Conservation (phyloP, 2,113 vertebrate species). For the Leiothrix lutea region DNA sequence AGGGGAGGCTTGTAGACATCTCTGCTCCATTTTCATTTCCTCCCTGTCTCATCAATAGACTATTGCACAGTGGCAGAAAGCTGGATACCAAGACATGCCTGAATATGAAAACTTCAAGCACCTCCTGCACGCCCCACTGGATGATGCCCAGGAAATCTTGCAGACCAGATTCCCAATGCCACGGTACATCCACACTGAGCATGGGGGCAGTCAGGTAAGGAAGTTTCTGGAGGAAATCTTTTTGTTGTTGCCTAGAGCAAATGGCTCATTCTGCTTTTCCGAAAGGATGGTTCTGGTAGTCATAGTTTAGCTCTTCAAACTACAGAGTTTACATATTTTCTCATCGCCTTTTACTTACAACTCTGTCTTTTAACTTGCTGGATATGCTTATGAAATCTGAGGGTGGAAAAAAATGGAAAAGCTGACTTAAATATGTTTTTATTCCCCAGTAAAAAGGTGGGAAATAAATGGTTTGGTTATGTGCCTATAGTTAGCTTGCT, state of each 20-base stretch:
- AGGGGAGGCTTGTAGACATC: neutral
- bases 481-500: neutral
- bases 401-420: neutral
- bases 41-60: conserved; percentile 73
- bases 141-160: conserved; percentile 94
- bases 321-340: neutral
- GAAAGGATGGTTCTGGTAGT: neutral
- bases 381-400: neutral
- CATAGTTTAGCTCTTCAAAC: neutral
- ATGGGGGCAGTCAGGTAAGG: conserved; percentile 85
- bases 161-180: conserved; percentile 96
- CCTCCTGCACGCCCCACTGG: conserved; percentile 91
- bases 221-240: neutral
- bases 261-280: neutral
- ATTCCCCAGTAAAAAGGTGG: neutral
- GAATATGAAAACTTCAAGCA: conserved; percentile 98
- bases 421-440: neutral
- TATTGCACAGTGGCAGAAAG: conserved; percentile 95
- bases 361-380: neutral
- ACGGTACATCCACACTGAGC: conserved; percentile 92
- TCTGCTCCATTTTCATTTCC: neutral
- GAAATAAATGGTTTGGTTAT: neutral
- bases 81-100: conserved; percentile 94
- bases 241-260: neutral
- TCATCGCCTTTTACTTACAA: neutral